Percentiles rank a stretch among this genome's conserved stretches.
Conservation (phyloP, 2,113 vertebrate species). For the Jacana jacana region DNA sequence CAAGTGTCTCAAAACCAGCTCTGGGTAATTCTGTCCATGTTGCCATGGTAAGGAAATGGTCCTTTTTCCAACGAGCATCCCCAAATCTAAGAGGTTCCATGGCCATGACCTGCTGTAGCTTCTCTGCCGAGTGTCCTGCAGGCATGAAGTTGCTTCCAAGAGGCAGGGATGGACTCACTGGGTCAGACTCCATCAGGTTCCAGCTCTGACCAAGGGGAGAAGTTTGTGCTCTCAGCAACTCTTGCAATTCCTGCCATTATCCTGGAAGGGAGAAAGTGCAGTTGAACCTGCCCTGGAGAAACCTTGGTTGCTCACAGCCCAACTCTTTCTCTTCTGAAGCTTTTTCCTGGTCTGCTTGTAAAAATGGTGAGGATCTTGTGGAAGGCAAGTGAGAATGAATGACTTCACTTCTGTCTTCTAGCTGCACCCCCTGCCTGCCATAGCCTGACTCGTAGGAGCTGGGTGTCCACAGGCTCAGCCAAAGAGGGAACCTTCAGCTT, state of each 20-base stretch:
- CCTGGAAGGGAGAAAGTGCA: background rate
- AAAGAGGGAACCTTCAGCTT: background rate
- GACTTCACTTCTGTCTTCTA: background rate
- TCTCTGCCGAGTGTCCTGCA: background rate
- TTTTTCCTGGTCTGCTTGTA: background rate
- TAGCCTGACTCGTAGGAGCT: background rate
- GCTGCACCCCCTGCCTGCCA: background rate
- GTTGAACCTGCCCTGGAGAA: background rate
- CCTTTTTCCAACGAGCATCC: background rate
- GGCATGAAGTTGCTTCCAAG: background rate
- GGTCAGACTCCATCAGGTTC: background rate
- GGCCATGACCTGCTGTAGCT: background rate
- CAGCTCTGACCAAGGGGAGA: background rate
- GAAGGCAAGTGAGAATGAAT: background rate
- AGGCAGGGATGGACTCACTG: background rate
- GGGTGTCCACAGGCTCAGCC: background rate
- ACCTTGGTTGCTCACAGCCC: background rate
- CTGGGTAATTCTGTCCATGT: background rate
- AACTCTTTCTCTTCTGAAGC: background rate
- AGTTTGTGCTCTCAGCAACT: background rate
- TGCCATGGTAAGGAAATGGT: background rate
- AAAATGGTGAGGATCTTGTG: background rate
- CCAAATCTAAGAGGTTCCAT: fast-evolving
- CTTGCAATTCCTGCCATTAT: background rate
- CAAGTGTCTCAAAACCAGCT: background rate